Percentiles rank a stretch among this genome's conserved stretches.
These are phyloP conservation scores for Eledone cirrhosa DNA, from an alignment of 2,888 invertebrate genomes.

Conservation along the genomic window DNA sequence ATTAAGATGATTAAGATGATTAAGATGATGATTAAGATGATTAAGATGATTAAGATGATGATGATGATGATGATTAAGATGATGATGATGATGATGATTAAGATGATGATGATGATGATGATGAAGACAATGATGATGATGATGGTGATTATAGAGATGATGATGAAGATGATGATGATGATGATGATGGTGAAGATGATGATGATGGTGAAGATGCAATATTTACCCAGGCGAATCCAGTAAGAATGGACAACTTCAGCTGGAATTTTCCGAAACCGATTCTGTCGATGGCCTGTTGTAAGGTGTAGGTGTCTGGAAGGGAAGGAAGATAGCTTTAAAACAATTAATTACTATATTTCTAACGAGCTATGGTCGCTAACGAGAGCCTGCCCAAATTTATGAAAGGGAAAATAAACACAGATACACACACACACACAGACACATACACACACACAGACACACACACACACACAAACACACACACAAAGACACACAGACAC, in stretches of 20 bases:
- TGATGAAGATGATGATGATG: too few relatives aligned
- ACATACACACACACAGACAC: slow-evolving; percentile 24
- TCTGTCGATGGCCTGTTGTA: slow-evolving; percentile 69
- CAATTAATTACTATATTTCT: background rate
- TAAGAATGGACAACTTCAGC: slow-evolving; percentile 68
- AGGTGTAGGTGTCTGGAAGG: slow-evolving; percentile 64
- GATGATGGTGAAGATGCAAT: background rate
- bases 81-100: too few relatives aligned
- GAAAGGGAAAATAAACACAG: background rate
- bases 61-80: too few relatives aligned
- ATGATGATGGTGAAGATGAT: too few relatives aligned
- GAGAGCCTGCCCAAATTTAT: background rate
- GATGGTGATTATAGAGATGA: too few relatives aligned
- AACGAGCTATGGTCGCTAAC: background rate
- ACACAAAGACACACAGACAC: too few relatives aligned
- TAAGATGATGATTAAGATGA: too few relatives aligned
- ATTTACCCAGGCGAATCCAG: slow-evolving; percentile 70
- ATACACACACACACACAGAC: slow-evolving; percentile 24
- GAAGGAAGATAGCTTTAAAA: slow-evolving; percentile 16
- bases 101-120: too few relatives aligned
- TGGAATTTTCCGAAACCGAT: slow-evolving; percentile 70
- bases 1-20: too few relatives aligned
- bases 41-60: too few relatives aligned
- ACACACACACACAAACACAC: slow-evolving; percentile 21
- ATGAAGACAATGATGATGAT: too few relatives aligned